Evolutionary conservation across 2,113 vertebrate genomes (phyloP), one percentile per base, ranked within the genome.

Genomic region (Datnioides undecimradiatus): DNA sequence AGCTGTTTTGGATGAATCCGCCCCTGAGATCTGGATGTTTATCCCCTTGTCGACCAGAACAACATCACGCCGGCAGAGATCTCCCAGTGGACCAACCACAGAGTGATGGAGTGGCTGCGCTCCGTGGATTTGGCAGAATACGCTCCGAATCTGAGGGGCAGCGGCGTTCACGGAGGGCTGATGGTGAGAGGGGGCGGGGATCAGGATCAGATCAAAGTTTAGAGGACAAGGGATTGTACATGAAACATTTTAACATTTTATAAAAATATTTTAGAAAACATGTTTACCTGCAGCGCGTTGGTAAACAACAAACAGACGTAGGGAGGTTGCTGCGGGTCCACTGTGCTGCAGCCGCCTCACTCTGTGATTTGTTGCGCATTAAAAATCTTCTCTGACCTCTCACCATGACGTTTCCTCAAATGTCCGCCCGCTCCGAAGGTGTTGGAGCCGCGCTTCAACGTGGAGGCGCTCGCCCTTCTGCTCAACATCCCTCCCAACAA

Each of bases 51-150:
- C 0, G 21, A 0, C 1, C 86, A 99, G 98, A 97, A 91, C n/a
- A 96, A 96, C 1, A 80, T 96, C 79, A 95, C 94, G 0, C 96
- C 97, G 0, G 95, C 94, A 0, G 98, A 99, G 80, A 96, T 99
- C 31, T 95, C 95, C 14, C 97, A 97, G 89, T 99, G 98, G 98
- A 99, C 98, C 59, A 99, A 99, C 76, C 98, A 99, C 83, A 95
- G 98, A 0, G 97, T 99, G 87, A 99, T 99, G 98, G 98, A 99
- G 84, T 99, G 98, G 98, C 92, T 99, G 16, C 96, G 98, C 21
- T 99, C 98, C 0, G 97, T 97, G 72, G 98, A 99, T 76, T 79
- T 99, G 85, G 98, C 98, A 0, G 98, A 99, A 70, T 99, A 99
- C 0, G 98, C 98, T 0, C 98, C 98, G 23, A 99, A 99, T 66